phyloP scores from a whole-genome alignment of 2,113 vertebrate species.

The Petrocephalus microphthalmus region DNA sequence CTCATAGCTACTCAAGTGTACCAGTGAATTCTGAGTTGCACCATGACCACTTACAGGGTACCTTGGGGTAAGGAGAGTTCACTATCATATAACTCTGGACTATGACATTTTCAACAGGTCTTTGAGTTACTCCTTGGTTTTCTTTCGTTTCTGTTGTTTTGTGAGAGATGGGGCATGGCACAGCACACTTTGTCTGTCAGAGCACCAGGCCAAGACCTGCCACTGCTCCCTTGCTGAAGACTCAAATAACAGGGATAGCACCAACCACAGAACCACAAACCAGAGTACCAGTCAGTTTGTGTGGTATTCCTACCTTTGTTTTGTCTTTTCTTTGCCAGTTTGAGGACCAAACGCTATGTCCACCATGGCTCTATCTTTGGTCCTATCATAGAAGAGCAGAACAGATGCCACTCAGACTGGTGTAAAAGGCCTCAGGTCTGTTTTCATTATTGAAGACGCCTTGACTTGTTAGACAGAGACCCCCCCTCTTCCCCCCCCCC shows the following conservation, averaged over 20 bases:
- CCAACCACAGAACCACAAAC: conserved; percentile 18
- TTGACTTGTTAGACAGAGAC: neutral
- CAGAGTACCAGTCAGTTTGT: conserved; percentile 32
- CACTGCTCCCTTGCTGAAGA: conserved; percentile 13
- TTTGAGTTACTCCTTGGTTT: conserved; percentile 2
- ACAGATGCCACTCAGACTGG: conserved; percentile 13
- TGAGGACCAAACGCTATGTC: conserved; percentile 8
- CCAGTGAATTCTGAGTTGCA: neutral
- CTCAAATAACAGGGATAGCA: conserved; percentile 9
- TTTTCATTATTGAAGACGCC: conserved; percentile 38
- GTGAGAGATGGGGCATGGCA: conserved; percentile 18
- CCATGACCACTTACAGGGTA: neutral
- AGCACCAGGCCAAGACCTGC: conserved; percentile 14
- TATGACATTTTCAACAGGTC: conserved; percentile 16
- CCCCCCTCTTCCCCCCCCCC: neutral
- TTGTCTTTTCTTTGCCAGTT: conserved; percentile 16
- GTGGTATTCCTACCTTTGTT: conserved; percentile 31
- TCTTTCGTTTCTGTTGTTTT: neutral
- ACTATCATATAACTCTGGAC: conserved; percentile 10
- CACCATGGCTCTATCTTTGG: neutral
- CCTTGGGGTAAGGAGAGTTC: neutral
- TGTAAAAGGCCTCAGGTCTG: conserved; percentile 14
- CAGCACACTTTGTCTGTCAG: conserved; percentile 8
- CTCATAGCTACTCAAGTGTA: neutral
- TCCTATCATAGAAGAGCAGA: conserved; percentile 13